These are phyloP conservation scores for Chelonus formosanus DNA, from an alignment of 2,888 invertebrate species.

Conservation along the genomic window DNA sequence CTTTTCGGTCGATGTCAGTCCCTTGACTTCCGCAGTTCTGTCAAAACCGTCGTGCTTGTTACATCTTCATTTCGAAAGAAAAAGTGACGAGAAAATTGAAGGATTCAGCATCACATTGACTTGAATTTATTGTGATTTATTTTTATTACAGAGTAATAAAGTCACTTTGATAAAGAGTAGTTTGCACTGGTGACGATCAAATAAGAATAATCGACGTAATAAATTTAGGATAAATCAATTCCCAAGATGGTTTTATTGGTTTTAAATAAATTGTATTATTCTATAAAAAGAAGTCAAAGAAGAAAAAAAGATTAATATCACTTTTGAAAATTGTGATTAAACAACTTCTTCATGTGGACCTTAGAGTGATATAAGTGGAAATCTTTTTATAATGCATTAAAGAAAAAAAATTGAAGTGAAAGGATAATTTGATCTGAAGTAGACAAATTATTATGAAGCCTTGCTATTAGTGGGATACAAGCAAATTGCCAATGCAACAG, in stretches of 20 bases:
- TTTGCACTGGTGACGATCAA: not conserved
- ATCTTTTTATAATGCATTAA: too few relatives aligned
- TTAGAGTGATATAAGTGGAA: too few relatives aligned
- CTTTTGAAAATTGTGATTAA: too few relatives aligned
- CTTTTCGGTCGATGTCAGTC: conserved; percentile 6
- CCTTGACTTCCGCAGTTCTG: conserved; percentile 20
- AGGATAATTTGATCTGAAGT: not conserved
- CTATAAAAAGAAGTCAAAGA: too few relatives aligned
- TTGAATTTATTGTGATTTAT: conserved; percentile 3
- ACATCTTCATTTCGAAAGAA: conserved; percentile 26
- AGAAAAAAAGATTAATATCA: too few relatives aligned
- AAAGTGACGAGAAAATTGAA: not conserved
- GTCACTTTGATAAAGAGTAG: not conserved
- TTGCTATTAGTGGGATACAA: not conserved
- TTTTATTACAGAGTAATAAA: conserved; percentile 3
- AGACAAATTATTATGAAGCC: conserved; percentile 1
- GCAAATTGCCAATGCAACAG: not conserved
- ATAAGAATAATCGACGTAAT: too few relatives aligned
- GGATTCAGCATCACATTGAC: not conserved
- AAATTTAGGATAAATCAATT: too few relatives aligned
- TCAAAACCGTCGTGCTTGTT: conserved; percentile 23
- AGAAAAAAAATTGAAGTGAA: not conserved
- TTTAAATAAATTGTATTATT: too few relatives aligned
- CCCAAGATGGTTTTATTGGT: too few relatives aligned
- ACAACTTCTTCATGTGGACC: too few relatives aligned